Conservation (phyloP, 2,113 vertebrate species). For the Percina caprodes region DNA sequence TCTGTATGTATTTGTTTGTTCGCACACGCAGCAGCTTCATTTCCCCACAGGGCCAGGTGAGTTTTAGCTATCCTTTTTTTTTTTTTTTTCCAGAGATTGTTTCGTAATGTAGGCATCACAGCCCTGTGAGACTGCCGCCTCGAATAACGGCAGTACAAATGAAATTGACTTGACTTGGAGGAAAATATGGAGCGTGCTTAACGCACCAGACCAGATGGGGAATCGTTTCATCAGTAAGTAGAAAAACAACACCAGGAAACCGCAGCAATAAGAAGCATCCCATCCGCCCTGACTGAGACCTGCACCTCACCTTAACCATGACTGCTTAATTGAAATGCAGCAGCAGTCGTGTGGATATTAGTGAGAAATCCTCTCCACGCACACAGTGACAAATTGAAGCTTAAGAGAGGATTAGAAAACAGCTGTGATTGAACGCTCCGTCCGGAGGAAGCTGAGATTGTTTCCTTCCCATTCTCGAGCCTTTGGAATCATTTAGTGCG, state of each 20-base stretch:
- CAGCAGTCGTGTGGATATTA: conserved; percentile 17
- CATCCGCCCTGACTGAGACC: neutral
- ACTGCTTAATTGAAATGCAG: conserved; percentile 39
- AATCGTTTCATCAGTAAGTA: conserved; percentile 7
- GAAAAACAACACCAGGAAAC: neutral
- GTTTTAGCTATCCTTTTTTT: conserved; percentile 10
- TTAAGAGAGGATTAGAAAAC: conserved; percentile 28
- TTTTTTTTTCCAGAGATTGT: conserved; percentile 29
- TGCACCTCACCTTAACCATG: neutral
- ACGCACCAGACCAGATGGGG: neutral
- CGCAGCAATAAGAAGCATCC: too few species aligned
- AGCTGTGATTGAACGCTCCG: conserved; percentile 38
- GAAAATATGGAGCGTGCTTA: conserved; percentile 4
- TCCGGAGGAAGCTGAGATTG: conserved; percentile 10
- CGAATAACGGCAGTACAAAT: conserved; percentile 52
- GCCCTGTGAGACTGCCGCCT: conserved; percentile 1
- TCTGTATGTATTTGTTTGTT: conserved; percentile 51
- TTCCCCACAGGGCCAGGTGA: conserved; percentile 41
- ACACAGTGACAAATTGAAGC: conserved; percentile 34
- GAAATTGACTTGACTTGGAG: conserved; percentile 17
- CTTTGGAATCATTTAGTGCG: neutral
- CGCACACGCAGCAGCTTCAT: conserved; percentile 32
- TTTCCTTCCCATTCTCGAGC: neutral
- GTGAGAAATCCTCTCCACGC: conserved; percentile 28
- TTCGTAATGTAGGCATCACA: conserved; percentile 16